These are phyloP conservation scores for Pseudomyrmex cubaensis DNA, from an alignment of 1,140 invertebrate species.

Conservation along the genomic window DNA sequence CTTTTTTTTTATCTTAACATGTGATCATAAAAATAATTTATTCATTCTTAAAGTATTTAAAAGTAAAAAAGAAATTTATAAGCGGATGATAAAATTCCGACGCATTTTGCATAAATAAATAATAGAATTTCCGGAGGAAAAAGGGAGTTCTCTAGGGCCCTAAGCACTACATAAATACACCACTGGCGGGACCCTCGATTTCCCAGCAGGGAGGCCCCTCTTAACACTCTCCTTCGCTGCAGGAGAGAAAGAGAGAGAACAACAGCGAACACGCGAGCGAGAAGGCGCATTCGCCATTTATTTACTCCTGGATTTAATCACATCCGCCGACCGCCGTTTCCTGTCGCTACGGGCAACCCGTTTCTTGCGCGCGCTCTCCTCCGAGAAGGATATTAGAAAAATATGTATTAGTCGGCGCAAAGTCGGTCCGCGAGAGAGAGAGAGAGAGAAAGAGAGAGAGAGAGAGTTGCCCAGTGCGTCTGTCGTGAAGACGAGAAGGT, in stretches of 20 bases:
- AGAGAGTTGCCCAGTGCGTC: background rate
- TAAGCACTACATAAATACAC: conserved; percentile 45
- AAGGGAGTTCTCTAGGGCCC: conserved; percentile 37
- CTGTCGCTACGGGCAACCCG: conserved; percentile 62
- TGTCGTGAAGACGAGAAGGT: conserved; percentile 13
- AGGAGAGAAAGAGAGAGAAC: background rate
- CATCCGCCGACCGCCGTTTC: conserved; percentile 67
- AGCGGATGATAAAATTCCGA: background rate
- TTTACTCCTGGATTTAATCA: conserved; percentile 70
- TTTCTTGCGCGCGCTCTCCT: conserved; percentile 28
- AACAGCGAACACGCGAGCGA: background rate
- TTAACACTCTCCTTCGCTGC: conserved; percentile 39
- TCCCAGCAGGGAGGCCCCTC: conserved; percentile 56
- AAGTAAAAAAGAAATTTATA: background rate
- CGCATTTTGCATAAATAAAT: conserved; percentile 26
- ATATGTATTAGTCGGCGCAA: conserved; percentile 23
- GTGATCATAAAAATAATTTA: background rate
- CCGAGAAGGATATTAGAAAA: conserved; percentile 42
- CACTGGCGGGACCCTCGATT: conserved; percentile 51
- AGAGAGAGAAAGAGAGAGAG: too few species aligned
- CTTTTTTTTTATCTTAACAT: background rate
- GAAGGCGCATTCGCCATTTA: conserved; percentile 59
- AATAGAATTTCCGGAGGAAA: conserved; percentile 6
- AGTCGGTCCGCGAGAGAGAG: background rate
- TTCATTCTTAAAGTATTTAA: background rate